Percentiles rank a stretch among this genome's conserved stretches.
Evolutionary conservation across 2,888 invertebrate genomes (phyloP).

Genomic region (Cybosia mesomella): DNA sequence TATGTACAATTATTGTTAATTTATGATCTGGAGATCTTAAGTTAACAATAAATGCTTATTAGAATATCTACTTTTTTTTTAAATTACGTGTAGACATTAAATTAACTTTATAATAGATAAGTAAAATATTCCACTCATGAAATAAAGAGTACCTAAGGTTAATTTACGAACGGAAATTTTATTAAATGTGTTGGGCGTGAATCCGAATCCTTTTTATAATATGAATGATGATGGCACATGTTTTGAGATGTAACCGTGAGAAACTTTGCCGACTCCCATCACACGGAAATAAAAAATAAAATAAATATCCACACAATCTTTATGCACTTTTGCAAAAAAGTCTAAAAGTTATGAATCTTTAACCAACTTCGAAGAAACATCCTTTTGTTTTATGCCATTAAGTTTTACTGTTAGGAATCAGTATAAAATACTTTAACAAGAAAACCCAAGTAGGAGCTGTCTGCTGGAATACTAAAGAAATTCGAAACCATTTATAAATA

Average conservation of each 20-base stretch:
- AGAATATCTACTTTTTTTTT: too few species aligned
- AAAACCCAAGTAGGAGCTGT: too few species aligned
- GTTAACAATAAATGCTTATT: background rate
- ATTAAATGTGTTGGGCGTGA: background rate
- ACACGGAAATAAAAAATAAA: constrained; percentile 1
- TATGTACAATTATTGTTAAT: too few species aligned
- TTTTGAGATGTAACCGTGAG: constrained; percentile 9
- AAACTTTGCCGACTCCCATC: background rate
- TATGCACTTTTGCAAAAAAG: background rate
- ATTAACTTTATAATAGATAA: too few species aligned
- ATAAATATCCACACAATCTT: background rate
- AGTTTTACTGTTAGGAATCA: too few species aligned
- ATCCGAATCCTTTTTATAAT: background rate
- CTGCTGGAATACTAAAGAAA: too few species aligned
- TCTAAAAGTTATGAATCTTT: background rate
- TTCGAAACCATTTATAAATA: too few species aligned
- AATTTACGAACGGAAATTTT: background rate
- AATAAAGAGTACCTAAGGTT: background rate
- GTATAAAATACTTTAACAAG: too few species aligned
- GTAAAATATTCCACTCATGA: background rate
- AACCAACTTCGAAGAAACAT: background rate
- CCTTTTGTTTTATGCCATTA: too few species aligned
- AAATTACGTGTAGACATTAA: too few species aligned
- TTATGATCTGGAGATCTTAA: too few species aligned
- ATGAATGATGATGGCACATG: constrained; percentile 3